Evolutionary conservation across 1,140 invertebrate genomes (phyloP).

Genomic region (Ganaspis sp.): DNA sequence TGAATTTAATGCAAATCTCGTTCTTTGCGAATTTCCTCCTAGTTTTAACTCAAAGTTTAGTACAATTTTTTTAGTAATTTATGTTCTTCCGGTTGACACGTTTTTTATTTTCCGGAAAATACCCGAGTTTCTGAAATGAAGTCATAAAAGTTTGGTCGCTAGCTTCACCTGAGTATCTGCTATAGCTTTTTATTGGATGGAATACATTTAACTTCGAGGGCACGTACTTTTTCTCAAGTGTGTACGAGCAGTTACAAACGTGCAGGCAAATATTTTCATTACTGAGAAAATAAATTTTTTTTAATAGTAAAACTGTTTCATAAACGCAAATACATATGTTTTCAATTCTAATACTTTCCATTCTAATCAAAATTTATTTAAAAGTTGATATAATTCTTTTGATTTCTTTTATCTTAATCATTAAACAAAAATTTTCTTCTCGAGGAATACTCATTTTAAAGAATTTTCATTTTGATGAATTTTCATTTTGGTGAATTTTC

Average conservation of each 20-base stretch:
- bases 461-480: too few relatives aligned
- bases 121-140: constrained; percentile 4
- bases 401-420: background rate
- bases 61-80: background rate
- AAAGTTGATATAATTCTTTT: background rate
- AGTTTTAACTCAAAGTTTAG: background rate
- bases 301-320: background rate
- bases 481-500: too few relatives aligned
- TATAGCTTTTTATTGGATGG: constrained; percentile 18
- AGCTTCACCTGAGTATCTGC: constrained; percentile 21
- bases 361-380: too few relatives aligned
- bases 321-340: too few relatives aligned
- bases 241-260: constrained; percentile 1
- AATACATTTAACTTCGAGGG: constrained; percentile 26
- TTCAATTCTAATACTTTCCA: too few relatives aligned
- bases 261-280: background rate
- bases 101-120: background rate
- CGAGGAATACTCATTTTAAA: too few relatives aligned
- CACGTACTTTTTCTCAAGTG: constrained; percentile 19
- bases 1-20: too few relatives aligned
- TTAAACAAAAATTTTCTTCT: too few relatives aligned
- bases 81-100: background rate
- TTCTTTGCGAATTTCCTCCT: background rate
- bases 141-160: constrained; percentile 14
- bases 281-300: background rate